Base-by-base conservation (phyloP, 2,797 vertebrate genomes). In the Harpagifer antarcticus region DNA sequence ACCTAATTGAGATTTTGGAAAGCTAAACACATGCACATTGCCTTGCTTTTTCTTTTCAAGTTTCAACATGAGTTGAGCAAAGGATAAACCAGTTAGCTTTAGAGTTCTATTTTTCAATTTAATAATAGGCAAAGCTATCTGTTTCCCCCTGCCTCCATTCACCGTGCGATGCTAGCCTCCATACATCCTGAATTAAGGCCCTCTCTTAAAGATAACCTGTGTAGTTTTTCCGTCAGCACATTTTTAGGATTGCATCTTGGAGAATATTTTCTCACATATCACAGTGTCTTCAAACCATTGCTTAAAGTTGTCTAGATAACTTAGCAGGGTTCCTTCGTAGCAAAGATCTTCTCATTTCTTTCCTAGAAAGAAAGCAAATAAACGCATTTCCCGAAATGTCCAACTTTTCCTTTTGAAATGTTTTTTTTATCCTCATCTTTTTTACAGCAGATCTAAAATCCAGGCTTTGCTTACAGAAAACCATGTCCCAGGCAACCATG, bases 181-280 rank as follows among this genome's bases (percentile, higher is more conserved):
- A n/a, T 31, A 44, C 50, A 54, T 55, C 23, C 17, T 55, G 52
- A 54, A 11, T 55, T 1, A 9, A 1, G 20, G 27, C 27, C 20
- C 31, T 40, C 64, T 31, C 50, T 31, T 31, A 54, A 27, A 54
- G 40, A 16, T 9, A 27, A 44, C 63, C 42, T 52, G 62, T 64
- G 19, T 33, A 52, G 48, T 37, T 37, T 14, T 20, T 19, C 16
- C 42, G 9, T 15, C 12, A 23, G 53, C 9, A 49, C 42, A 16
- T 14, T 4, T 13, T 66, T 33, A 27, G 19, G 12, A 47, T 33
- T 45, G 16, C 6, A 27, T 50, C 7, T 19, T 17, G 15, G 15
- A 11, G 43, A 65, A 48, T 43, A 16, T 12, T 9, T 27, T 53
- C 8, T 43, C 54, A 37, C 3, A 37, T 40, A 52, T 60, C 12